These are phyloP conservation scores for Ardeotis arabs DNA, from an alignment of 2,113 vertebrate genomes.

Conservation along the genomic window DNA sequence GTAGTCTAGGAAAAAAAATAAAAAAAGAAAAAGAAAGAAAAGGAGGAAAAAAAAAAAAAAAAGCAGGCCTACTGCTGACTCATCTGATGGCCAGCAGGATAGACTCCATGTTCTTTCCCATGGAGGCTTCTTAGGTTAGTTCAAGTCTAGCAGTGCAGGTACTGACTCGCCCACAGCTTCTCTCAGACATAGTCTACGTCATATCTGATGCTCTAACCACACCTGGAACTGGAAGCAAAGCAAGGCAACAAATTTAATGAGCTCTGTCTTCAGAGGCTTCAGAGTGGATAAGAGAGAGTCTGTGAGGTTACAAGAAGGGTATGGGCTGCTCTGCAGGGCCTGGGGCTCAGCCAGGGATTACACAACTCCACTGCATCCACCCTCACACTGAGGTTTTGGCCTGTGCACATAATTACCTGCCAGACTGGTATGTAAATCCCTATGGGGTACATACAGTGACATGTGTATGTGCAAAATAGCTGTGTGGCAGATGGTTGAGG, in stretches of 20 bases:
- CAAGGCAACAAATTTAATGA: background rate
- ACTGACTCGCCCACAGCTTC: background rate
- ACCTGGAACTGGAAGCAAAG: constrained; percentile 12
- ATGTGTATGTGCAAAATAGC: background rate
- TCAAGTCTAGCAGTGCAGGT: constrained; percentile 32
- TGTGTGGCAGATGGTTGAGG: background rate
- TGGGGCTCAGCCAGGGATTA: background rate
- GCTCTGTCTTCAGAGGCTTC: background rate
- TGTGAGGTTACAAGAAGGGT: background rate
- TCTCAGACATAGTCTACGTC: background rate
- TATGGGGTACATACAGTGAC: background rate
- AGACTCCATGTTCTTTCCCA: background rate
- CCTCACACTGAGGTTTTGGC: background rate
- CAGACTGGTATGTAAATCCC: background rate
- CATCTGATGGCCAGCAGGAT: background rate
- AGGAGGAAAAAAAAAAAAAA: background rate
- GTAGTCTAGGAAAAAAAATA: too few species aligned
- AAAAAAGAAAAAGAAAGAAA: background rate
- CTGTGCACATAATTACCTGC: background rate
- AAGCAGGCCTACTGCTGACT: background rate
- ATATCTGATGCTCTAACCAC: constrained; percentile 18
- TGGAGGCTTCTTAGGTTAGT: background rate
- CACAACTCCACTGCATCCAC: background rate
- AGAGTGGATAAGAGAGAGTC: background rate
- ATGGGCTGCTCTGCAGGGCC: background rate